Conservation (phyloP, 2,888 invertebrate species). For the Callinectes sapidus region DNA sequence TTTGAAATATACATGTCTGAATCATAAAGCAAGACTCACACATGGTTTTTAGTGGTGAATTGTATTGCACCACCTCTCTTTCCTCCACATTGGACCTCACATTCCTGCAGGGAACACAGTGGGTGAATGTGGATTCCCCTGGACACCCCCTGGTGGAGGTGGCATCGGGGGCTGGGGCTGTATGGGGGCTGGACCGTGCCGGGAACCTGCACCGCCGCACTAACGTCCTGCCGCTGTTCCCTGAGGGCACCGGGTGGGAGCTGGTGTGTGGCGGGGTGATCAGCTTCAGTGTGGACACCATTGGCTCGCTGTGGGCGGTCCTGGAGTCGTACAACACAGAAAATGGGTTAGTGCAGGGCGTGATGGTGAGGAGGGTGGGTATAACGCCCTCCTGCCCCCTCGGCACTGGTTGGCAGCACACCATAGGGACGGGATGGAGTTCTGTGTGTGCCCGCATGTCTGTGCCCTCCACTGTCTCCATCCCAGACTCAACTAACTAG, state of each 20-base stretch:
- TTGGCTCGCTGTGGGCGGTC: constrained; percentile 64
- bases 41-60: neutral
- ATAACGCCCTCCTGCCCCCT: constrained; percentile 33
- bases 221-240: constrained; percentile 69
- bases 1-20: too few species aligned
- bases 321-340: constrained; percentile 40
- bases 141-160: constrained; percentile 67
- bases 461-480: constrained; percentile 34
- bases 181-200: constrained; percentile 76
- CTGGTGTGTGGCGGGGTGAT: constrained; percentile 50
- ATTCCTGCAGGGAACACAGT: constrained; percentile 61
- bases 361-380: constrained; percentile 57
- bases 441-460: constrained; percentile 47
- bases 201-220: constrained; percentile 84
- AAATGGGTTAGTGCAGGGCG: constrained; percentile 51
- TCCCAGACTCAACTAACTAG: neutral
- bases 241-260: constrained; percentile 70
- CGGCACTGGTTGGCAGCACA: constrained; percentile 67
- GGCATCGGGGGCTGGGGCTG: constrained; percentile 59
- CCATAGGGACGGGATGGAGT: constrained; percentile 62
- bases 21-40: too few species aligned
- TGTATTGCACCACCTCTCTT: neutral
- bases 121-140: constrained; percentile 71
- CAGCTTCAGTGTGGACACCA: constrained; percentile 61
- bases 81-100: neutral